Base-by-base conservation (phyloP, 1,140 invertebrate species). In the Ruditapes philippinarum region DNA sequence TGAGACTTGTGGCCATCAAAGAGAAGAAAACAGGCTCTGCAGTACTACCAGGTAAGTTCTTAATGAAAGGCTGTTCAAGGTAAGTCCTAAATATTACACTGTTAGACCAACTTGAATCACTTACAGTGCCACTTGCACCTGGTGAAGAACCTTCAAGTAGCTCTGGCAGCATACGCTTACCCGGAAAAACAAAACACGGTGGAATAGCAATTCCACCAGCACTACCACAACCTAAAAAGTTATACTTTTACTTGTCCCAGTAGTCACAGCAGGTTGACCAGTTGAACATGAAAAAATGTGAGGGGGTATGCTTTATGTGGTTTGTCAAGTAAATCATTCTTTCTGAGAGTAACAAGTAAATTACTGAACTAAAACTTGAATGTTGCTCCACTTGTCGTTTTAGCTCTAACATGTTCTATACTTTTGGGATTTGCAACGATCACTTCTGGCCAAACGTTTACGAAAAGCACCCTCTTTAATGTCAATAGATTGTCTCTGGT, bases 51-150 rank as follows among this genome's bases (percentile, higher is more conserved):
- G 73, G 73, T 31, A 78, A 5, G 42, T 22, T 54, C 38, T 60
- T 54, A 1, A 68, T 33, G 12, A 89, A 83, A 45, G 57, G 68
- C 1, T 83, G 17, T 19, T 90, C 73, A 51, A 79, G 19, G 28
- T 68, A 80, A 14, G 38, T 17, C 4, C 33, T 22, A 31, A 80
- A 86, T 5, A 90, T 57, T 11, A 17, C 22, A 36, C n/a, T 28
- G 31, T 86, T 85, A 0, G 54, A 54, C 81, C 73, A 79, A 22
- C 82, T 74, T 33, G 54, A 68, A 40, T 90, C 81, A 54, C 17
- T 40, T 12, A 90, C 82, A 28, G 36, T 74, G n/a, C 60, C 82
- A 73, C 33, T 12, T 54, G 60, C 22, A 19, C 82, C 89, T 22
- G 82, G 82, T 9, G 42, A 73, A 25, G 42, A 45, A 38, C 62